Percentiles rank a stretch among this genome's conserved stretches.
These are phyloP conservation scores for Drosophila teissieri DNA, from an alignment of 1,140 invertebrate species.

Conservation along the genomic window DNA sequence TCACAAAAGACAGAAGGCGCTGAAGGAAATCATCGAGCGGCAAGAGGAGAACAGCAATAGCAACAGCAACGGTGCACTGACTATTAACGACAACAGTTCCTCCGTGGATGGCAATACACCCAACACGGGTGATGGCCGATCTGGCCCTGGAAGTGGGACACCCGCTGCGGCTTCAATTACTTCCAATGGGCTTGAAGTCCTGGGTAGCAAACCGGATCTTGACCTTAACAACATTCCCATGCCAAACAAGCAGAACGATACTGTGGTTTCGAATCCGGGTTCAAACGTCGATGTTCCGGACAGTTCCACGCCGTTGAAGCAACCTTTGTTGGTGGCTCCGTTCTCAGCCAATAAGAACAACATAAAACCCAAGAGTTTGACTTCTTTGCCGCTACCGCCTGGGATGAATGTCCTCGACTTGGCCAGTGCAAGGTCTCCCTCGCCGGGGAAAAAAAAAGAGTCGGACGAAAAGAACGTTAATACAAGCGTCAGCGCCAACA, in stretches of 20 bases:
- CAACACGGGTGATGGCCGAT: slow-evolving; percentile 48
- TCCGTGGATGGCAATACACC: slow-evolving; percentile 76
- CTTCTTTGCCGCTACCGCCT: slow-evolving; percentile 92
- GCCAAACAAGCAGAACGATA: slow-evolving; percentile 81
- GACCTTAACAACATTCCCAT: slow-evolving; percentile 88
- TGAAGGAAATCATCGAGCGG: slow-evolving; percentile 87
- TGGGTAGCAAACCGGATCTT: slow-evolving; percentile 66
- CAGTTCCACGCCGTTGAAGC: slow-evolving; percentile 33
- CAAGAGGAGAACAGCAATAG: slow-evolving; percentile 86
- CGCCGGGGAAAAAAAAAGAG: slow-evolving; percentile 72
- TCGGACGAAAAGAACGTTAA: slow-evolving; percentile 51
- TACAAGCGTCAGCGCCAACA: slow-evolving; percentile 82
- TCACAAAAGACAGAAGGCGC: slow-evolving; percentile 91
- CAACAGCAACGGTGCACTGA: slow-evolving; percentile 78
- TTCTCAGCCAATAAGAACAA: slow-evolving; percentile 25
- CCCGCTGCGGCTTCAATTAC: slow-evolving; percentile 42
- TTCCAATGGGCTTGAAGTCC: slow-evolving; percentile 63
- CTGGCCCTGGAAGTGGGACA: slow-evolving; percentile 29
- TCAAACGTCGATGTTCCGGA: slow-evolving; percentile 57
- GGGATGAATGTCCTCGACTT: slow-evolving; percentile 91
- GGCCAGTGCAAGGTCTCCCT: slow-evolving; percentile 69
- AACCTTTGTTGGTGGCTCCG: slow-evolving; percentile 20
- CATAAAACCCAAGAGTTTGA: slow-evolving; percentile 88
- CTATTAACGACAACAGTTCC: slow-evolving; percentile 79
- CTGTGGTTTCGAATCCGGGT: slow-evolving; percentile 30